Evolutionary conservation across 92 coral and sea anemone genomes (phyloP), one percentile per base, ranked within the genome.

Genomic region (Bergia puertoricense): DNA sequence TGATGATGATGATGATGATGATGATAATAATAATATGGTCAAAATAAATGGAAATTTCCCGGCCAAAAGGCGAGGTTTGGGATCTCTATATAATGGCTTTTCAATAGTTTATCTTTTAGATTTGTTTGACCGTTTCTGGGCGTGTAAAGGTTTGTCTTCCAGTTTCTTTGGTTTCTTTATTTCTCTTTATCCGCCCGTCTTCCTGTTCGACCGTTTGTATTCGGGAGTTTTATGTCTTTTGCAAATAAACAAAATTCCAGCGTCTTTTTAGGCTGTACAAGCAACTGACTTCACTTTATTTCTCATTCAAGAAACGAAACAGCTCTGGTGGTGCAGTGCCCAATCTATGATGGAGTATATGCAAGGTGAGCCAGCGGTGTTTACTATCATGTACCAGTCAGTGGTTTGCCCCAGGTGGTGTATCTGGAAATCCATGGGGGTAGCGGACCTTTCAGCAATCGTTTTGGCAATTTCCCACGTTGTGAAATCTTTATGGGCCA

Each of bases 271-370:
- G 15, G 5, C 14, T 6, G 37, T 14, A 7, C 39, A 78, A 45
- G 56, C 7, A 78, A 8, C 62, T 7, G 20, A 45, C 42, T 11
- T 23, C 4, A 14, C 5, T 68, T 83, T 37, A 4, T 16, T 43
- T 68, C 16, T 30, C 18, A 8, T 67, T 69, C 41, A 30, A 83
- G 86, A 41, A 68, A 44, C 6, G 42, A 46, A 68, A 83, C 77
- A 83, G 62, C 51, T 69, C 86, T 69, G 78, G 77, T 83, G 20
- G 77, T 83, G 43, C 62, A 68, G 86, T 83, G 62, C 38, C 86
- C 86, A 10, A 36, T 83, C 41, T 69, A 83, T 5, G 86, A 83
- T 68, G 86, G 86, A 43, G 46, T 38, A 9, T 69, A 30, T 14
- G 65, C 77, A 16, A 83, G 86, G 86, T 83, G 42, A 67, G 77